These are phyloP conservation scores for Pseudochaenichthys georgianus DNA, from an alignment of 2,797 vertebrate genomes.

Conservation along the genomic window DNA sequence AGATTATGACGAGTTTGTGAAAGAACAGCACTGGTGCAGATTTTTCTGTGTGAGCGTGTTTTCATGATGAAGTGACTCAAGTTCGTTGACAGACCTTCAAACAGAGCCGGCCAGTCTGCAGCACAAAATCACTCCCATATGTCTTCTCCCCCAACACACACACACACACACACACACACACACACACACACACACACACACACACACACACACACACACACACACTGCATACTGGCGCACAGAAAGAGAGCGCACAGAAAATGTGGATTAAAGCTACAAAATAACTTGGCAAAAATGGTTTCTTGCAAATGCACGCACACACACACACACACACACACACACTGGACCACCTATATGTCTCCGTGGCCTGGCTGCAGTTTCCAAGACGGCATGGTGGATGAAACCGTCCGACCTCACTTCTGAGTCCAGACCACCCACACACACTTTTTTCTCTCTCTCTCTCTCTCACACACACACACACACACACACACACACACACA, in stretches of 20 bases:
- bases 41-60: background rate
- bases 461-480: too few relatives aligned
- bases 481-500: slow-evolving; percentile 10
- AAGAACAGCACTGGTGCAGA: background rate
- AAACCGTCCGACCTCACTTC: slow-evolving; percentile 43
- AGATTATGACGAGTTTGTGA: too few relatives aligned
- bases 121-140: slow-evolving; percentile 78
- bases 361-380: slow-evolving; percentile 61
- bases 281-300: background rate
- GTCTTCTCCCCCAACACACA: slow-evolving; percentile 30
- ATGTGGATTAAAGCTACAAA: background rate
- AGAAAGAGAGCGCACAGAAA: background rate
- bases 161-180: background rate
- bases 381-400: slow-evolving; percentile 43
- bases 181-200: background rate
- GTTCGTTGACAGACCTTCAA: slow-evolving; percentile 60
- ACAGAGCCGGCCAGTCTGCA: slow-evolving; percentile 71
- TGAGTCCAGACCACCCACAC: slow-evolving; percentile 40
- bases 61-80: slow-evolving; percentile 30
- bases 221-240: background rate
- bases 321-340: slow-evolving; percentile 11
- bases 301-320: background rate
- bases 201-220: background rate
- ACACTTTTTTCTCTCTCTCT: background rate
- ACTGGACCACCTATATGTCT: slow-evolving; percentile 48